A percentile compares a stretch with the other conserved stretches of the same genome.
Conservation (phyloP, 2,797 vertebrate genomes). For the Sebastes diaconus region DNA sequence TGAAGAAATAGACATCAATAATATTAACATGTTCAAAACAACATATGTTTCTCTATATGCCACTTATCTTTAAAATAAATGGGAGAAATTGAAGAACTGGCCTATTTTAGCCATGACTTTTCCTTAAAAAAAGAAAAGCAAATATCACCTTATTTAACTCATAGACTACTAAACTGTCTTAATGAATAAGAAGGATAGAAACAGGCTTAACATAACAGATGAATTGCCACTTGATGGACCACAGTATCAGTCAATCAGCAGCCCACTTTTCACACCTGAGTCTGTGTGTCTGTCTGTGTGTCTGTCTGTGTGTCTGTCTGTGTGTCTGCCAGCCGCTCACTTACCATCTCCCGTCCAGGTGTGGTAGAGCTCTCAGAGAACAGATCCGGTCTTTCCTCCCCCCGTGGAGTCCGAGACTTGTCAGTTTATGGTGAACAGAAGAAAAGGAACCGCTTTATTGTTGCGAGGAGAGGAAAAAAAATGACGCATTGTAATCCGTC, state of each 20-base stretch:
- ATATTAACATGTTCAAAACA: neutral
- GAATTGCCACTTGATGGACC: conserved; percentile 16
- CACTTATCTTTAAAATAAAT: neutral
- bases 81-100: no score
- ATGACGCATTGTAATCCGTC: conserved; percentile 80
- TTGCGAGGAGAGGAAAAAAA: conserved; percentile 40
- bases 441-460: conserved; percentile 43
- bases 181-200: neutral
- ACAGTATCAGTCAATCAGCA: conserved; percentile 32
- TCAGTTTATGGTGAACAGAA: conserved; percentile 46
- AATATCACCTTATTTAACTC: neutral
- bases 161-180: neutral
- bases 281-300: conserved; percentile 2
- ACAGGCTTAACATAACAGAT: neutral
- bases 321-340: conserved; percentile 28
- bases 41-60: neutral
- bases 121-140: neutral
- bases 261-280: conserved; percentile 60
- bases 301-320: neutral
- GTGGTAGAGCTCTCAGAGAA: conserved; percentile 39
- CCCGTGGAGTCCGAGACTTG: conserved; percentile 20
- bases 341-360: conserved; percentile 66
- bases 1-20: neutral
- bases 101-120: neutral
- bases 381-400: conserved; percentile 47